Percentiles rank a stretch among this genome's conserved stretches.
Conservation (phyloP, 2,113 vertebrate species). For the Oreotrochilus melanogaster region DNA sequence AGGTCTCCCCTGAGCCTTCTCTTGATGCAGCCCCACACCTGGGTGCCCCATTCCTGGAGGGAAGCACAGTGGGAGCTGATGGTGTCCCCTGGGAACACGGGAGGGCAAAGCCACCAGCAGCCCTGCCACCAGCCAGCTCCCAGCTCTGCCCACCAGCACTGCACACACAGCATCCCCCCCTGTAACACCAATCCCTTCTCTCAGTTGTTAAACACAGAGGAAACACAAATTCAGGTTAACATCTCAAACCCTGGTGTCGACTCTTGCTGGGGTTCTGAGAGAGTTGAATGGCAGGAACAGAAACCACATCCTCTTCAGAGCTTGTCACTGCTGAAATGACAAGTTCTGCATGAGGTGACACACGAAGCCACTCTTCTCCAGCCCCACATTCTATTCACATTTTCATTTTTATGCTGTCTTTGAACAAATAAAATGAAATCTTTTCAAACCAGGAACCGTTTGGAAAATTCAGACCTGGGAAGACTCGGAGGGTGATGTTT, state of each 20-base stretch:
- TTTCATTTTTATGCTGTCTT: not conserved
- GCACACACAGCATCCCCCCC: not conserved
- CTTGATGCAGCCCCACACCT: rapidly evolving
- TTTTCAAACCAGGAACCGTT: not conserved
- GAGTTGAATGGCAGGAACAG: not conserved
- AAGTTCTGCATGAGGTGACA: not conserved
- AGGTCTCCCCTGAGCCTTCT: too few species aligned
- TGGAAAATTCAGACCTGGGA: not conserved
- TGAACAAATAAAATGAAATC: not conserved
- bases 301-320: slow-evolving; percentile 18
- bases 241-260: not conserved
- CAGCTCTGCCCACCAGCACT: not conserved
- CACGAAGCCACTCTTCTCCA: not conserved
- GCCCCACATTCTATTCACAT: not conserved
- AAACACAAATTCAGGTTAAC: not conserved
- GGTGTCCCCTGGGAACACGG: not conserved
- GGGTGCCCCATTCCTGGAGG: rapidly evolving
- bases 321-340: not conserved
- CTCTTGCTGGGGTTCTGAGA: not conserved
- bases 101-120: not conserved
- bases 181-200: not conserved
- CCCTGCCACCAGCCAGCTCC: not conserved
- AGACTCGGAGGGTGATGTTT: not conserved
- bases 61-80: not conserved
- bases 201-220: rapidly evolving